Conservation (phyloP, 2,797 vertebrate species). For the Kryptolebias ocellatus region DNA sequence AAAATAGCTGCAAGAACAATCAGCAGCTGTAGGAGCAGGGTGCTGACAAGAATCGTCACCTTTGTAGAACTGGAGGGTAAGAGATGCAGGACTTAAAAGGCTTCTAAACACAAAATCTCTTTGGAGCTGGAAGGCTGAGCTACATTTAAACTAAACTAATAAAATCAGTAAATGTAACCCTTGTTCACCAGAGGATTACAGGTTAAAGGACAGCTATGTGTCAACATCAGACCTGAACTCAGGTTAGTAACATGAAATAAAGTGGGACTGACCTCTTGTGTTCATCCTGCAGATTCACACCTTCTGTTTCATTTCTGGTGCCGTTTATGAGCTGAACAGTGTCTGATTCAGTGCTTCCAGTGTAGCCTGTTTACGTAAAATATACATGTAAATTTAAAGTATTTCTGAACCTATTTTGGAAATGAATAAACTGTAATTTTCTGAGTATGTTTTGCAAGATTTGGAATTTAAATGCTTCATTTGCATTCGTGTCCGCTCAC, state of each 20-base stretch:
- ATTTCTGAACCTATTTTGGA: background rate
- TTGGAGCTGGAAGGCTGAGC: background rate
- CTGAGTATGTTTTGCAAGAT: background rate
- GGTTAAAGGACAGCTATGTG: background rate
- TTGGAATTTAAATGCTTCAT: background rate
- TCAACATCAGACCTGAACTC: background rate
- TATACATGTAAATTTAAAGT: background rate
- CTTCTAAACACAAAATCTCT: too few species aligned
- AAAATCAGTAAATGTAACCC: background rate
- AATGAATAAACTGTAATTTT: too few species aligned
- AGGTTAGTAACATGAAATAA: background rate
- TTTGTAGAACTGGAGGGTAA: conserved; percentile 11
- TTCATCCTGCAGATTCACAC: conserved; percentile 5
- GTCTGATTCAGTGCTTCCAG: background rate
- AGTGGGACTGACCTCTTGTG: conserved; percentile 12
- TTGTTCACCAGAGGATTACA: background rate
- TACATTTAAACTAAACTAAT: background rate
- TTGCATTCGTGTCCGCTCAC: background rate
- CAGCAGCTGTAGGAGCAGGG: conserved; percentile 3
- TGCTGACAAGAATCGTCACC: background rate
- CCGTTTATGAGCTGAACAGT: background rate
- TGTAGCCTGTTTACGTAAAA: background rate
- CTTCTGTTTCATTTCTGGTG: background rate
- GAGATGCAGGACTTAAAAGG: background rate
- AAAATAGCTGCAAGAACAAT: conserved; percentile 10